Evolutionary conservation across 2,888 invertebrate genomes (phyloP).

Genomic region (Arge pagana): DNA sequence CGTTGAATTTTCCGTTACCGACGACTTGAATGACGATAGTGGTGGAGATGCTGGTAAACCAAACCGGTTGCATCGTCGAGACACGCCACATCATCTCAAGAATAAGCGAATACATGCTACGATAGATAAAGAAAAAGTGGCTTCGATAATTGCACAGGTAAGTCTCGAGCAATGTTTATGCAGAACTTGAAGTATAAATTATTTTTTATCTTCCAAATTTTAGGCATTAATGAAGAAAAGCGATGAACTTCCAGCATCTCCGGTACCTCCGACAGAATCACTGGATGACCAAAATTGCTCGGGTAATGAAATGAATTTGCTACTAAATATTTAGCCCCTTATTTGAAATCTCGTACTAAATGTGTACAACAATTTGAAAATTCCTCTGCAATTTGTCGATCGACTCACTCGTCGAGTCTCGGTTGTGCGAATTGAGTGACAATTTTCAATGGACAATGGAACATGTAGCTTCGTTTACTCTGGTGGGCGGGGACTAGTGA

Average conservation of each 20-base stretch:
- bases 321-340: too few species aligned
- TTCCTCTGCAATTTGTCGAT: too few species aligned
- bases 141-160: conserved; percentile 73
- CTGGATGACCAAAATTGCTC: conserved; percentile 51
- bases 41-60: conserved; percentile 62
- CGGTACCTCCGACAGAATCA: conserved; percentile 41
- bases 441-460: too few species aligned
- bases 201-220: not conserved
- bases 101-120: conserved; percentile 87
- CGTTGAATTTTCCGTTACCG: conserved; percentile 54
- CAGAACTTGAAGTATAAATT: not conserved
- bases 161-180: conserved; percentile 38
- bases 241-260: conserved; percentile 43
- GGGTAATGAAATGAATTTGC: too few species aligned
- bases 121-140: conserved; percentile 72
- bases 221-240: conserved; percentile 52
- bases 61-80: conserved; percentile 81
- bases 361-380: not conserved
- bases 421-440: too few species aligned
- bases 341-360: not conserved
- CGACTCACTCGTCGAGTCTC: too few species aligned
- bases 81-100: conserved; percentile 99
- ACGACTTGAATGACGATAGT: conserved; percentile 59
- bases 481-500: conserved; percentile 4
- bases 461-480: not conserved